These are phyloP conservation scores for Vulpes lagopus DNA, from an alignment of 2,113 vertebrate genomes.

Conservation along the genomic window DNA sequence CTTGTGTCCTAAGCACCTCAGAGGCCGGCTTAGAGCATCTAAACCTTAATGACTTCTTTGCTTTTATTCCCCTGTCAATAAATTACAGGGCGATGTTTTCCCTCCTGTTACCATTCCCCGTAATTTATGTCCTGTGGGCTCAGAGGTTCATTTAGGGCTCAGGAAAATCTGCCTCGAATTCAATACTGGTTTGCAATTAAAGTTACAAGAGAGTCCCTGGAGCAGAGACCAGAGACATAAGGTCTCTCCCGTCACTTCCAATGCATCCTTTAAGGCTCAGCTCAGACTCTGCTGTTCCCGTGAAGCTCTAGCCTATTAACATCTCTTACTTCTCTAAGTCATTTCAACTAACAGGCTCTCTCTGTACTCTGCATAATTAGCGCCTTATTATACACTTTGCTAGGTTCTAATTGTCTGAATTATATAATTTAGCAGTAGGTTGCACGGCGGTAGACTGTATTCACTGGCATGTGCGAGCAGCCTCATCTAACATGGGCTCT, in stretches of 20 bases:
- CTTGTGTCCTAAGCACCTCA: not conserved
- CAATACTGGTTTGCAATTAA: conserved; percentile 53
- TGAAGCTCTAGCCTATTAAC: not conserved
- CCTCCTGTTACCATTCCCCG: not conserved
- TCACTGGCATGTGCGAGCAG: not conserved
- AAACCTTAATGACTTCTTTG: not conserved
- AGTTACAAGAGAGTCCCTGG: conserved; percentile 2
- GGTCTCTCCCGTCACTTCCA: not conserved
- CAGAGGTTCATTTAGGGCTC: conserved; percentile 53
- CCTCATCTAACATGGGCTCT: not conserved
- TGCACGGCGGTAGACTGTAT: not conserved
- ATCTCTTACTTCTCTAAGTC: not conserved
- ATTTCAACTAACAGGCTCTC: not conserved
- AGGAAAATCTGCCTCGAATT: conserved; percentile 55
- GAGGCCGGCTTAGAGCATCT: not conserved
- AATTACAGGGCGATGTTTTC: conserved; percentile 36
- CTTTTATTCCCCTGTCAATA: conserved; percentile 57
- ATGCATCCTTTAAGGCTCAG: not conserved
- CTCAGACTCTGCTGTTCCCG: not conserved
- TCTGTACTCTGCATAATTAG: not conserved
- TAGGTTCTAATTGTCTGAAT: not conserved
- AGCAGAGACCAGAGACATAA: conserved; percentile 3
- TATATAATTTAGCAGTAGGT: not conserved
- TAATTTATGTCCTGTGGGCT: conserved; percentile 59
- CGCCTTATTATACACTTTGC: not conserved